phyloP scores from a whole-genome alignment of 2,888 invertebrate genomes.

The Petrolisthes manimaculis region DNA sequence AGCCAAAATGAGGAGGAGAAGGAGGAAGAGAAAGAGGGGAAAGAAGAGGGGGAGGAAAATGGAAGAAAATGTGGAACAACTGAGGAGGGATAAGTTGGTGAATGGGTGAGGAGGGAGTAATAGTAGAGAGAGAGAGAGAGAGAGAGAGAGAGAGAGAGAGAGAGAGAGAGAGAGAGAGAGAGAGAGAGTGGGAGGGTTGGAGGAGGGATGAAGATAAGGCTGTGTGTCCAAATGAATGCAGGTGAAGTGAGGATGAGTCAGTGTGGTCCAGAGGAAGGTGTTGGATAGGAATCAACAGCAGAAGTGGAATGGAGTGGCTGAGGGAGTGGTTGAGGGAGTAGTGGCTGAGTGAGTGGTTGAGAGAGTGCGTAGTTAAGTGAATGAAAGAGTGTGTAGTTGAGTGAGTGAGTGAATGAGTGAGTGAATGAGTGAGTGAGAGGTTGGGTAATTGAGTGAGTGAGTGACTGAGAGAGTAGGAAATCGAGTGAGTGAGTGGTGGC shows the following conservation, averaged over 20 bases:
- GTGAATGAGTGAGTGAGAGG: too few species aligned
- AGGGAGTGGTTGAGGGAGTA: too few species aligned
- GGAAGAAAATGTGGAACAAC: too few species aligned
- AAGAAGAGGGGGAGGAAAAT: neutral
- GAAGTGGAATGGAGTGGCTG: neutral
- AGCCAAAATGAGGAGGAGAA: neutral
- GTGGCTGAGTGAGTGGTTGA: neutral
- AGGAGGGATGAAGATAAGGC: too few species aligned
- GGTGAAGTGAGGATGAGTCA: neutral
- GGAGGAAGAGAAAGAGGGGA: neutral
- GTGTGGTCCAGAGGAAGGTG: too few species aligned
- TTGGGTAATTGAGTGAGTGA: too few species aligned
- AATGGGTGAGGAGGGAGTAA: too few species aligned
- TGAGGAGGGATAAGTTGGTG: too few species aligned
- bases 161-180: neutral
- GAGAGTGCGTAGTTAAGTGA: neutral
- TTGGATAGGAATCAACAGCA: neutral
- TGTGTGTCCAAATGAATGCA: neutral
- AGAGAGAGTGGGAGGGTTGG: neutral
- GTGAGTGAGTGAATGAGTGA: too few species aligned
- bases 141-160: neutral
- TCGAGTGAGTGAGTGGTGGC: too few species aligned
- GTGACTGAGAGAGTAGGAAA: too few species aligned
- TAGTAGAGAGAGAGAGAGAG: neutral
- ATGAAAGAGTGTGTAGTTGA: too few species aligned